Base-by-base conservation (phyloP, 1,140 invertebrate genomes). In the Euwallacea similis region DNA sequence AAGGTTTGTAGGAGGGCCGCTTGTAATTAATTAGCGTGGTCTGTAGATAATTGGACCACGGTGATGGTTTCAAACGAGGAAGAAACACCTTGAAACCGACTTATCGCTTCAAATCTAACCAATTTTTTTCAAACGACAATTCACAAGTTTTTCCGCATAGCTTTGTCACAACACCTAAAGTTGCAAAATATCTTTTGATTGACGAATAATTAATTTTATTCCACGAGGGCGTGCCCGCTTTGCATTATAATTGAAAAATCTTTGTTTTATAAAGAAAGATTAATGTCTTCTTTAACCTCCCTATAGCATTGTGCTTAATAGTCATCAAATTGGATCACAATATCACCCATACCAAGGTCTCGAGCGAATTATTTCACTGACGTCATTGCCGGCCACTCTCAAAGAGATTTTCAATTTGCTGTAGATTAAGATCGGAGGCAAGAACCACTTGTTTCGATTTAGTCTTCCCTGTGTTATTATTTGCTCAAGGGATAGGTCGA, bases 331-430 rank as follows among this genome's bases (percentile, higher is more conserved):
- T 33, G 21, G 21, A 33, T 33, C 21, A 33, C 4, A 33, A 33
- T 33, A 33, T 33, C 21, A 33, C 21, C 21, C 21, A 33, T 33
- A 33, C 9, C 46, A 50, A 50, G 46, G 46, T 13, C 46, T 10
- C 46, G 1, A 33, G 9, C 46, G 46, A 50, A 50, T 50, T 50
- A 50, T 7, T 7, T 50, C 6, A 3, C 13, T 50, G 46, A 50
- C 46, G 46, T 50, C 46, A 50, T 50, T 50, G 46, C 46, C 46
- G 46, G 46, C 9, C 46, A 50, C 2, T 50, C 46, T 50, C 13
- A 50, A 50, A 33, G 46, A 13, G 9, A 50, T 50, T 50, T 50
- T 50, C 46, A 50, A 50, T 50, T 50, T 50, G 46, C 13, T 50
- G 46, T 13, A 50, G 46, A 50, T 50, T 50, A 50, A 50, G 13